phyloP scores from a whole-genome alignment of 2,888 invertebrate species.

The Pecten maximus region DNA sequence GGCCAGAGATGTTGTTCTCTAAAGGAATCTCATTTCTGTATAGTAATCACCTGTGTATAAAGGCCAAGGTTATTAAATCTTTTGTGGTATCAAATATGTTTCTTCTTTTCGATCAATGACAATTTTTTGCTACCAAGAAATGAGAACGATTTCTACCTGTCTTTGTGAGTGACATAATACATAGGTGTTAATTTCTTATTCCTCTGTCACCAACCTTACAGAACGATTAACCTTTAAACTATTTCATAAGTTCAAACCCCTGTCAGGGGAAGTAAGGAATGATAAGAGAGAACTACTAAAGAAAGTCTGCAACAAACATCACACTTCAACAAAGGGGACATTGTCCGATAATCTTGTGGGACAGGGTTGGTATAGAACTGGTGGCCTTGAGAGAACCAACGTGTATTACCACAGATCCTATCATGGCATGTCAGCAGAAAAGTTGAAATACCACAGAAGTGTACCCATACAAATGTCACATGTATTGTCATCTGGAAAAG shows the following conservation, averaged over 20 bases:
- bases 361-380: not conserved
- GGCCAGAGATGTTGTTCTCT: too few relatives aligned
- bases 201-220: not conserved
- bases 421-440: not conserved
- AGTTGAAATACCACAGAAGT: constrained; percentile 18
- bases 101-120: too few relatives aligned
- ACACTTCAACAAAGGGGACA: constrained; percentile 5
- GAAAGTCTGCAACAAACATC: not conserved
- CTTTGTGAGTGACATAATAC: not conserved
- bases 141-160: not conserved
- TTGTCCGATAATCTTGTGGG: not conserved
- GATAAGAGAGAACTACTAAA: not conserved
- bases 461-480: not conserved
- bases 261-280: not conserved
- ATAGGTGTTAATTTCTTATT: not conserved
- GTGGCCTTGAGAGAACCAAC: not conserved
- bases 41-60: too few relatives aligned
- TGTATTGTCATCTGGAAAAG: not conserved
- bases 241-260: not conserved
- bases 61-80: too few relatives aligned
- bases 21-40: too few relatives aligned
- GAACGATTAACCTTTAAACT: not conserved
- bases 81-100: too few relatives aligned
- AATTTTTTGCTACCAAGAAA: too few relatives aligned
- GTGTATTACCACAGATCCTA: not conserved